Evolutionary conservation across 2,888 invertebrate genomes (phyloP).

Genomic region (Unio delphinus): DNA sequence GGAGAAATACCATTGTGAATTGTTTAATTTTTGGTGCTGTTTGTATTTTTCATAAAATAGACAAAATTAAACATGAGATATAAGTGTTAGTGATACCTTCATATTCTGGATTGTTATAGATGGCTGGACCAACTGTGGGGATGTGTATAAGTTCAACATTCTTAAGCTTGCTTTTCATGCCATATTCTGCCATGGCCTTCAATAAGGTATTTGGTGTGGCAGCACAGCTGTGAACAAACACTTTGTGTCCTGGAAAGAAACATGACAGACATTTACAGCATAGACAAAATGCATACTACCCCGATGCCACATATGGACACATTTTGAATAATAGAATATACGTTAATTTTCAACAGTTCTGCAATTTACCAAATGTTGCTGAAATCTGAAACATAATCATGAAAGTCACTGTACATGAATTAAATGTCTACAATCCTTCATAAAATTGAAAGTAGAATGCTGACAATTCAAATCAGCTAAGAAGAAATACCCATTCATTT

Average conservation of each 20-base stretch:
- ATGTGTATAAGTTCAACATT: conserved; percentile 90
- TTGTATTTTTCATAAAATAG: background rate
- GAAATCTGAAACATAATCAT: too few species aligned
- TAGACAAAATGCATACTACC: too few species aligned
- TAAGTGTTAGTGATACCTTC: conserved; percentile 76
- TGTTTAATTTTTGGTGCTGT: too few species aligned
- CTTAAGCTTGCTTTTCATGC: conserved; percentile 80
- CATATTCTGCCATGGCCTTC: conserved; percentile 86
- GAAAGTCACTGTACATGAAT: too few species aligned
- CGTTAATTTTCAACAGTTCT: too few species aligned
- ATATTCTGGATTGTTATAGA: conserved; percentile 82
- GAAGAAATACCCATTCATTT: too few species aligned
- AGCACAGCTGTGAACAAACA: conserved; percentile 92
- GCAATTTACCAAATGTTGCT: too few species aligned
- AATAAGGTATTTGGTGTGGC: conserved; percentile 89
- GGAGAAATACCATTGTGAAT: too few species aligned
- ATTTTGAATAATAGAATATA: background rate
- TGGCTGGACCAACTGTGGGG: conserved; percentile 86
- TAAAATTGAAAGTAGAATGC: too few species aligned
- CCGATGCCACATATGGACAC: background rate
- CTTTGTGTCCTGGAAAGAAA: conserved; percentile 81
- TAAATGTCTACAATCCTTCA: too few species aligned
- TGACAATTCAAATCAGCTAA: too few species aligned
- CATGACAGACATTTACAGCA: background rate
- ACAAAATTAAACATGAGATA: background rate